Conservation (phyloP, 1,140 invertebrate genomes). For the Thrips palmi region DNA sequence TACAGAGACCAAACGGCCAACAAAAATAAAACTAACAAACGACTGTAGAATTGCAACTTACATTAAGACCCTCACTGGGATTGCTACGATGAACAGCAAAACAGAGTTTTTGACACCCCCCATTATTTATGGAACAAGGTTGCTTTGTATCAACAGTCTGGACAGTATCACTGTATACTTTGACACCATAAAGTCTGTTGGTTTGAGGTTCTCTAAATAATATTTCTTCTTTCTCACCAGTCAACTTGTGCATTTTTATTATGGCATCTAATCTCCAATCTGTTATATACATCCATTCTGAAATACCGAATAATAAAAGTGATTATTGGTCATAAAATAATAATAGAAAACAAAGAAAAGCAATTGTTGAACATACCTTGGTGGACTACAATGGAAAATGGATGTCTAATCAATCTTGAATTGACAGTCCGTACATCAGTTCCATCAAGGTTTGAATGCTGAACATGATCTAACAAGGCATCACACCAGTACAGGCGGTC, state of each 20-base stretch:
- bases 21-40: too few species aligned
- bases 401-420: constrained; percentile 75
- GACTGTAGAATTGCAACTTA: constrained; percentile 1
- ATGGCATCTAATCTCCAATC: constrained; percentile 95
- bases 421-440: constrained; percentile 81
- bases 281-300: constrained; percentile 90
- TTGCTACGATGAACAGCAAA: constrained; percentile 60
- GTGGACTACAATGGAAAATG: constrained; percentile 90
- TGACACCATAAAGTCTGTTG: constrained; percentile 79
- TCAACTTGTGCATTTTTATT: constrained; percentile 73
- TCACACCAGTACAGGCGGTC: constrained; percentile 92
- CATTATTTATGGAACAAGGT: constrained; percentile 69
- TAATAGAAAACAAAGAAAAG: background rate
- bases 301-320: constrained; percentile 11
- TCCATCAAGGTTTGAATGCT: constrained; percentile 87
- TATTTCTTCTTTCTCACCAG: constrained; percentile 67
- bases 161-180: constrained; percentile 65
- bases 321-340: constrained; percentile 1
- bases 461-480: constrained; percentile 84
- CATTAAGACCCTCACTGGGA: constrained; percentile 17
- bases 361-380: constrained; percentile 26
- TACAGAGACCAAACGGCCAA: background rate
- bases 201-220: constrained; percentile 76
- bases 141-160: constrained; percentile 55
- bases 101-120: constrained; percentile 87